phyloP scores from a whole-genome alignment of 2,113 vertebrate species.

The Indicator maculatus region DNA sequence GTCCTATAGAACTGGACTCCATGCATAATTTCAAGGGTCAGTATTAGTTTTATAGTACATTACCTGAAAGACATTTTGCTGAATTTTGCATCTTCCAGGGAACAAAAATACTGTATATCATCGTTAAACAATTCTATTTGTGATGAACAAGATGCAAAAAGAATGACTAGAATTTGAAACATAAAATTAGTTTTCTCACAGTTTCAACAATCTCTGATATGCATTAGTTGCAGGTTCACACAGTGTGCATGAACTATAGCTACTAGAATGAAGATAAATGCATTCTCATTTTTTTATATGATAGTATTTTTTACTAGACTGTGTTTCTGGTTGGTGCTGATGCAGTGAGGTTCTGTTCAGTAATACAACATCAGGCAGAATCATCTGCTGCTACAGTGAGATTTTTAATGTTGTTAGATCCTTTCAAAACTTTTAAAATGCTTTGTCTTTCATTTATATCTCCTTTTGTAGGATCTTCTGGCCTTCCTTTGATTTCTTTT shows the following conservation, averaged over 20 bases:
- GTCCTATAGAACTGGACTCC: background rate
- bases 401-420: constrained; percentile 21
- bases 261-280: background rate
- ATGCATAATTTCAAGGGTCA: background rate
- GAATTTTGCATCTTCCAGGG: background rate
- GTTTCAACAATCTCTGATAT: background rate
- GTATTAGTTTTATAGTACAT: background rate
- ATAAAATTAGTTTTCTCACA: background rate
- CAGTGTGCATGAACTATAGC: background rate
- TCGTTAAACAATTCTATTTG: background rate
- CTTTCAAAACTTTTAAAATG: background rate
- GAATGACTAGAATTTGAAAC: background rate
- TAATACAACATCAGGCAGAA: background rate
- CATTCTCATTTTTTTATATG: background rate
- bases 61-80: background rate
- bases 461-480: background rate
- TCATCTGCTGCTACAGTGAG: constrained; percentile 16
- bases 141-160: background rate
- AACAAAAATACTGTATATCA: background rate
- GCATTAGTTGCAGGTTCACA: background rate
- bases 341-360: background rate
- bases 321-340: background rate
- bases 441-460: background rate
- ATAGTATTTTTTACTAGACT: background rate
- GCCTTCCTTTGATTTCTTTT: background rate